Evolutionary conservation across 2,888 invertebrate genomes (phyloP).

Genomic region (Synanthedon myopaeformis): DNA sequence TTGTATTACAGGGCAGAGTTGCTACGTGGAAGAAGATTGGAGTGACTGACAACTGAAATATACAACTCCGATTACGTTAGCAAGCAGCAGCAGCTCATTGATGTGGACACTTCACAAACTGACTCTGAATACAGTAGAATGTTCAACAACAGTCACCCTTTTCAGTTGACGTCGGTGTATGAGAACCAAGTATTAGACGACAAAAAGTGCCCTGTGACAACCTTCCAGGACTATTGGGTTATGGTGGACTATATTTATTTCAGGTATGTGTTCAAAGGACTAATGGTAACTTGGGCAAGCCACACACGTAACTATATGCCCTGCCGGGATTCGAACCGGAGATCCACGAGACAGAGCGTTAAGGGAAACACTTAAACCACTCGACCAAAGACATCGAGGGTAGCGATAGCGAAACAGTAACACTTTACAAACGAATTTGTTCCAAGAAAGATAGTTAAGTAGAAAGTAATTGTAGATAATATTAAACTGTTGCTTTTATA

Average conservation of each 20-base stretch:
- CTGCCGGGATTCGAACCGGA: too few relatives aligned
- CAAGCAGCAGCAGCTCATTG: neutral
- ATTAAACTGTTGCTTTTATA: too few relatives aligned
- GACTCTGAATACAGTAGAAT: slow-evolving; percentile 7
- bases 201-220: slow-evolving; percentile 74
- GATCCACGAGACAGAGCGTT: too few relatives aligned
- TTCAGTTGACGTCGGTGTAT: slow-evolving; percentile 79
- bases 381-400: too few relatives aligned
- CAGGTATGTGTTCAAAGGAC: too few relatives aligned
- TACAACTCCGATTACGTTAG: slow-evolving; percentile 32
- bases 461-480: too few relatives aligned
- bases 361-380: too few relatives aligned
- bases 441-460: too few relatives aligned
- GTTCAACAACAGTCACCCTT: slow-evolving; percentile 76
- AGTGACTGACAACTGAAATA: slow-evolving; percentile 70
- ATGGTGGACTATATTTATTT: slow-evolving; percentile 95
- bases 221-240: slow-evolving; percentile 80
- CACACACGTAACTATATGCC: too few relatives aligned
- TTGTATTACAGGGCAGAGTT: slow-evolving; percentile 27
- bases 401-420: too few relatives aligned
- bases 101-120: neutral
- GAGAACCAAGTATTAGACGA: slow-evolving; percentile 50
- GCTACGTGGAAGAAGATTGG: slow-evolving; percentile 59
- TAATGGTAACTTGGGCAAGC: too few relatives aligned
- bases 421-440: too few relatives aligned